Evolutionary conservation across 92 coral and sea anemone genomes (phyloP), one percentile per base, ranked within the genome.

Genomic region (Galaxea fascicularis): DNA sequence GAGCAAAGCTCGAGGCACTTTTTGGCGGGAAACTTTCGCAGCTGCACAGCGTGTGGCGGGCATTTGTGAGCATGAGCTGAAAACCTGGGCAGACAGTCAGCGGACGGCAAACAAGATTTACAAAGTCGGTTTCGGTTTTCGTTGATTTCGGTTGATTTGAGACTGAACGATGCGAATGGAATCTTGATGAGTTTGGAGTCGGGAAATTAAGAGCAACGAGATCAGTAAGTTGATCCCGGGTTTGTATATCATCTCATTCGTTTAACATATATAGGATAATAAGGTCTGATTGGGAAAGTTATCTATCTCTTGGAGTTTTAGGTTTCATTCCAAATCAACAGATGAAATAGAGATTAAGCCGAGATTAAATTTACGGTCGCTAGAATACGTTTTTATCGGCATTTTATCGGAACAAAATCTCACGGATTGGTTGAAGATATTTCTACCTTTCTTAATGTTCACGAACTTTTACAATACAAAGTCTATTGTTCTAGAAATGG

Each of bases 11-110:
- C 30, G 31, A 31, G 31, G 35, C 39, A 68, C 24, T 14, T 54
- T 68, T n/a, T 82, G 86, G 86, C 86, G 86, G 78, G 78, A 82
- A 82, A 79, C 62, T 20, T 30, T 18, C 44, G 44, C 86, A 24
- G 78, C 59, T 54, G 45, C 86, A 56, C 86, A 57, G 78, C 74
- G 69, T 81, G 78, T 71, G 86, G 86, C 78, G 77, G 71, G 77
- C 70, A 35, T 35, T 35, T 35, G 6, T 35, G 41, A 35, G 41
- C 41, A 35, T 6, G 41, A 49, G 58, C 56, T 65, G 84, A 25
- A 20, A 68, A 46, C 58, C 57, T 47, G 83, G 31, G 39, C 77
- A 78, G 74, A 78, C 84, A 79, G 84, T 79, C 84, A 79, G 84
- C 84, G 84, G 84, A 49, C 74, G 29, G 21, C 75, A 66, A 51